A percentile compares a stretch with the other conserved stretches of the same genome.
These are phyloP conservation scores for Chanos chanos DNA, from an alignment of 2,797 vertebrate genomes.

Conservation along the genomic window DNA sequence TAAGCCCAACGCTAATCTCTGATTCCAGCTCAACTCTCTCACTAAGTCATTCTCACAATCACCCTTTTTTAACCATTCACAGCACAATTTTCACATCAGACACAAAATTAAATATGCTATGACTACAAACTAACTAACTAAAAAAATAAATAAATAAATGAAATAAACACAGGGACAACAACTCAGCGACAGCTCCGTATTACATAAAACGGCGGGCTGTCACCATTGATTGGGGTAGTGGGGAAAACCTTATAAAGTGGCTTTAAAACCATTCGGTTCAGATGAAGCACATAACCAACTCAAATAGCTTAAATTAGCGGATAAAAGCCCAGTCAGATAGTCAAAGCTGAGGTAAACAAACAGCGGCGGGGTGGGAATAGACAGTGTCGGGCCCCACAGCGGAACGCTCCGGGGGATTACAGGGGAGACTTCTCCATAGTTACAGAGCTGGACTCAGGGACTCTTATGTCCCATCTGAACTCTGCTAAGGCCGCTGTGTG, in stretches of 20 bases:
- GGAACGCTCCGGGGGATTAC: constrained; percentile 64
- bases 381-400: constrained; percentile 54
- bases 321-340: constrained; percentile 58
- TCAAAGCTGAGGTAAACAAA: constrained; percentile 66
- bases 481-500: constrained; percentile 66
- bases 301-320: constrained; percentile 67
- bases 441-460: constrained; percentile 63
- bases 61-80: constrained; percentile 59
- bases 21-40: constrained; percentile 57
- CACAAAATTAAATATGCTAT: constrained; percentile 58
- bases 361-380: constrained; percentile 69
- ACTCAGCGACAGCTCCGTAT: constrained; percentile 4
- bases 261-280: constrained; percentile 61
- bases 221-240: constrained; percentile 38
- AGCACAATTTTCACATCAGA: constrained; percentile 21
- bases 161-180: constrained; percentile 26
- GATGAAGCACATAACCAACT: constrained; percentile 61
- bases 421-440: constrained; percentile 67
- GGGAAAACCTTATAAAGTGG: constrained; percentile 51
- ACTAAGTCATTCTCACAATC: constrained; percentile 42
- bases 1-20: constrained; percentile 61
- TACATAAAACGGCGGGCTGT: constrained; percentile 30
- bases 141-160: constrained; percentile 27
- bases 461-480: constrained; percentile 63
- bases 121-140: constrained; percentile 36